Percentiles rank a stretch among this genome's conserved stretches.
Evolutionary conservation across 2,797 vertebrate species (phyloP).

Genomic region (Sebastes cheni): DNA sequence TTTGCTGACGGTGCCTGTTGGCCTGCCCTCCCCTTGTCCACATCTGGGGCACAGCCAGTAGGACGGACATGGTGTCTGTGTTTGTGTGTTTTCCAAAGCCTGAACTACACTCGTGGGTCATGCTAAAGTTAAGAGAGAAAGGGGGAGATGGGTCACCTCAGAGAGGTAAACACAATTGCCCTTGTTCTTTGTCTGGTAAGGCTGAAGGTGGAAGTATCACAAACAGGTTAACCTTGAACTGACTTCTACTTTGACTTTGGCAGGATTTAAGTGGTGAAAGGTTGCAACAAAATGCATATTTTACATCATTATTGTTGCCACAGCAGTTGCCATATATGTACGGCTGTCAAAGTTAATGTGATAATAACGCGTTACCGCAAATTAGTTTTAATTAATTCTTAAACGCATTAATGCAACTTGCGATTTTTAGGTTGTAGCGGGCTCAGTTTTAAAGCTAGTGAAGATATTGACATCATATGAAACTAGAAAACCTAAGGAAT

Average conservation of each 20-base stretch:
- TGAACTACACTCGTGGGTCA: slow-evolving; percentile 48
- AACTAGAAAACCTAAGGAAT: too few relatives aligned
- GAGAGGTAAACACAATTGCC: slow-evolving; percentile 37
- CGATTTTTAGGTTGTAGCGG: too few relatives aligned
- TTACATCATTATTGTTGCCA: background rate
- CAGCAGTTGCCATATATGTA: background rate
- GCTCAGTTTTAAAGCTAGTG: too few relatives aligned
- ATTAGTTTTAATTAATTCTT: too few relatives aligned
- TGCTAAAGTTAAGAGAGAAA: slow-evolving; percentile 44
- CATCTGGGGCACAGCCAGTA: slow-evolving; percentile 50
- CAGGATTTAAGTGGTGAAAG: background rate
- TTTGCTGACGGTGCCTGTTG: slow-evolving; percentile 58
- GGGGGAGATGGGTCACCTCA: slow-evolving; percentile 10
- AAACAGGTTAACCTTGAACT: slow-evolving; percentile 51
- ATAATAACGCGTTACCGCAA: too few relatives aligned
- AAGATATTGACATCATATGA: too few relatives aligned
- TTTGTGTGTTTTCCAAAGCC: slow-evolving; percentile 17
- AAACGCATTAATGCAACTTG: too few relatives aligned
- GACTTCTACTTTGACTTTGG: slow-evolving; percentile 41
- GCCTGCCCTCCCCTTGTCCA: slow-evolving; percentile 47
- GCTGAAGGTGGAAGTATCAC: slow-evolving; percentile 50
- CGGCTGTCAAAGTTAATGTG: too few relatives aligned
- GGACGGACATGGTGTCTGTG: slow-evolving; percentile 2
- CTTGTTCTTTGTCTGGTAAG: slow-evolving; percentile 25
- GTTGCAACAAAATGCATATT: background rate